Base-by-base conservation (phyloP, 2,113 vertebrate species). In the Solenodon paradoxus region DNA sequence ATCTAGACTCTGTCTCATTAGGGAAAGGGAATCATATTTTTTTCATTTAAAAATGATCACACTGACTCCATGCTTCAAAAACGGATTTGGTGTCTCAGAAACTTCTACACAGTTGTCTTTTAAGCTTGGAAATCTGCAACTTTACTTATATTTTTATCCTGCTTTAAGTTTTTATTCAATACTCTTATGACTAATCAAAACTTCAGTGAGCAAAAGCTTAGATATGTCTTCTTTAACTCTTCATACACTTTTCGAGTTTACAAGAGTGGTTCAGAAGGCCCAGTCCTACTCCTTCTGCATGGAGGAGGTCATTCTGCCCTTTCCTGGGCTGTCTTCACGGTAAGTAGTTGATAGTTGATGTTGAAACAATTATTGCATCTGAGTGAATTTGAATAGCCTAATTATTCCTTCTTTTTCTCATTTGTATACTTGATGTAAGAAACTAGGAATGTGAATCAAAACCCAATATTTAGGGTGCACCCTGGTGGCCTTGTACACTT, bases 261-360 rank as follows among this genome's bases (percentile, higher is more conserved):
- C 98, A 99, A 99, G 98, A 99, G 99, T 19, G 99, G 99, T 7
- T 97, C 98, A 26, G 98, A 99, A 80, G 99, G 99, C 3, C 99
- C 99, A 3, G 99, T 99, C 47, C 95, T 99, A 82, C 98, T 99
- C 20, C 98, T 99, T 30, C 97, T 99, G 13, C 99, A 99, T 0
- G 99, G 99, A 26, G 99, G 99, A 96, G 99, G 99, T 49, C 99
- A 99, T 97, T 99, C 99, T 95, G 99, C 99, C 0, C 99, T 99
- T 22, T 99, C 99, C 96, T 99, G 99, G 99, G 99, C 99, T 7
- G 99, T 99, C 0, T 99, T 99, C 95, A 99, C 99, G 74, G 99
- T 99, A 95, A 99, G 99, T 98, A 96, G 84, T 22, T 96, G 57
- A 57, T 81, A 94, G 20, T 82, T 90, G 40, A 88, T 96, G 15